phyloP scores from a whole-genome alignment of 2,113 vertebrate genomes.

The Isurus oxyrinchus region DNA sequence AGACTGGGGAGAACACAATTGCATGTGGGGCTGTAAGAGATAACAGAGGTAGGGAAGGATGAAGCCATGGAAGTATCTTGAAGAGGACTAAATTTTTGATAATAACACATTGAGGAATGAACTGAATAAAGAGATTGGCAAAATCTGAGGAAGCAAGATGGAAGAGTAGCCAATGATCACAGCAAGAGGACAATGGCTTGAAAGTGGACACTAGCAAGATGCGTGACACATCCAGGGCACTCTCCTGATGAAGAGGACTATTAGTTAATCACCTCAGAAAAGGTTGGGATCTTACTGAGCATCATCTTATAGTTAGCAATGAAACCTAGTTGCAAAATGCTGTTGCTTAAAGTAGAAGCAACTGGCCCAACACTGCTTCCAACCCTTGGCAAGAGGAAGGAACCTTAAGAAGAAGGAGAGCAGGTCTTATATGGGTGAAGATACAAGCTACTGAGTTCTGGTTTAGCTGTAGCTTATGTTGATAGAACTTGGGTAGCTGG shows the following conservation, averaged over 20 bases:
- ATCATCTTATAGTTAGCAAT: not conserved
- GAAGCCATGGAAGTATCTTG: not conserved
- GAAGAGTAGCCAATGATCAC: not conserved
- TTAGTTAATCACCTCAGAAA: not conserved
- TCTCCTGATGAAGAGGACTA: not conserved
- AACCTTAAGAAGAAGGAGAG: not conserved
- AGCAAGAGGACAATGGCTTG: not conserved
- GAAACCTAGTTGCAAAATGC: not conserved
- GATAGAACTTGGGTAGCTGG: not conserved
- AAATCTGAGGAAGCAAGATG: not conserved
- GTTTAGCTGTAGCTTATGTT: not conserved
- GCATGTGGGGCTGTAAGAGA: not conserved
- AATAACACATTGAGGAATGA: not conserved
- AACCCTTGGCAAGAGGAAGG: not conserved
- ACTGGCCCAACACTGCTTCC: not conserved
- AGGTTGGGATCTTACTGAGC: not conserved
- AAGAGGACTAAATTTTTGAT: not conserved
- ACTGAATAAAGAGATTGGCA: not conserved
- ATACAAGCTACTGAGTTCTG: not conserved
- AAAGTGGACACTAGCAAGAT: not conserved
- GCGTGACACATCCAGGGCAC: not conserved
- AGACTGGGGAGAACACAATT: not conserved
- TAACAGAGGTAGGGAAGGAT: not conserved
- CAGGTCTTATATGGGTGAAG: not conserved
- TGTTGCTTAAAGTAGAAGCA: not conserved